Evolutionary conservation across 2,797 vertebrate genomes (phyloP).

Genomic region (Chanos chanos): DNA sequence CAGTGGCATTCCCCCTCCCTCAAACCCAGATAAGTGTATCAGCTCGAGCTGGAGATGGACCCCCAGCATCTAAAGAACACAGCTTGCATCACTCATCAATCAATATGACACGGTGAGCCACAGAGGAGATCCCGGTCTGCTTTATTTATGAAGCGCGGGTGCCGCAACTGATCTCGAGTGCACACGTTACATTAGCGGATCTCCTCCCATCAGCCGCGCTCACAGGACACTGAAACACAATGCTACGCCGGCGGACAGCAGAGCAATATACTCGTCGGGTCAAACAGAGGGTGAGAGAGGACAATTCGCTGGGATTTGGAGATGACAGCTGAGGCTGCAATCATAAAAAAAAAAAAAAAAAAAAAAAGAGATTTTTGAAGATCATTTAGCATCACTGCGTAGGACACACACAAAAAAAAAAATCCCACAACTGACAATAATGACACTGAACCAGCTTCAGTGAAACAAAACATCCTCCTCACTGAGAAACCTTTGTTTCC

Average conservation of each 20-base stretch:
- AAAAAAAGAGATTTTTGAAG: too few relatives aligned
- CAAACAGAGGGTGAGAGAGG: too few relatives aligned
- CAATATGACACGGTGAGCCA: slow-evolving; percentile 66
- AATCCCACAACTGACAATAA: slow-evolving; percentile 28
- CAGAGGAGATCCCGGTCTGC: slow-evolving; percentile 40
- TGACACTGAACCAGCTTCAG: slow-evolving; percentile 35
- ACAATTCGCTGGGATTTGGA: too few relatives aligned
- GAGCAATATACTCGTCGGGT: too few relatives aligned
- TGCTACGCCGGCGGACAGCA: too few relatives aligned
- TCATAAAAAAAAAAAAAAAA: too few relatives aligned
- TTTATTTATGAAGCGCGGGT: slow-evolving; percentile 28
- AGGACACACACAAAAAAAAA: slow-evolving; percentile 18
- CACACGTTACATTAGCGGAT: background rate
- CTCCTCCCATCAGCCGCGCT: too few relatives aligned
- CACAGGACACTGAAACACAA: too few relatives aligned
- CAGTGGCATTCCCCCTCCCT: too few relatives aligned
- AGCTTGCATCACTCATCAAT: slow-evolving; percentile 69
- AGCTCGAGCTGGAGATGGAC: slow-evolving; percentile 61
- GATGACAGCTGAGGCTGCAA: too few relatives aligned
- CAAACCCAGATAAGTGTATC: slow-evolving; percentile 65
- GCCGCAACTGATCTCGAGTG: background rate
- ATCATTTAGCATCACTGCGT: too few relatives aligned
- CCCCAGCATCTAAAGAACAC: slow-evolving; percentile 62
- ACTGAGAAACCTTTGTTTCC: slow-evolving; percentile 26
- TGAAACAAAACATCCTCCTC: slow-evolving; percentile 21